Conservation (phyloP, 2,113 vertebrate species). For the Thalassarche chlororhynchos region DNA sequence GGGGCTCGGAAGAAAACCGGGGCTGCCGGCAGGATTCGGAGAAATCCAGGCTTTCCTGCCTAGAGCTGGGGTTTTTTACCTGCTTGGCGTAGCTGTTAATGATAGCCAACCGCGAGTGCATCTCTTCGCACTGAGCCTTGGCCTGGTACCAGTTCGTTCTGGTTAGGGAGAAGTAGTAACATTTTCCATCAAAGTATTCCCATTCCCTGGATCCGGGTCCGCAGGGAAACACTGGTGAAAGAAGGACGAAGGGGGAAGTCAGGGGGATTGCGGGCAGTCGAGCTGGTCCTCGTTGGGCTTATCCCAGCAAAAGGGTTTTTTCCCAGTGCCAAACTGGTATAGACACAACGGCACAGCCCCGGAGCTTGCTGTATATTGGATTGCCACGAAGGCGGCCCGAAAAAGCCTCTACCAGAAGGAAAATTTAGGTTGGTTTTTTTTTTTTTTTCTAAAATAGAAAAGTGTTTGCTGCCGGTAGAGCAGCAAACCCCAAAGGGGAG, state of each 20-base stretch:
- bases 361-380: fast-evolving
- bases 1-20: too few species aligned
- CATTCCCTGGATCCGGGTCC: neutral
- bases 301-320: neutral
- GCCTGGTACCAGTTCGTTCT: neutral
- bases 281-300: neutral
- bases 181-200: constrained; percentile 11
- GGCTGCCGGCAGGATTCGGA: too few species aligned
- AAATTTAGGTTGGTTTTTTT: fast-evolving
- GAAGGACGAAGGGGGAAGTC: fast-evolving
- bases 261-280: fast-evolving
- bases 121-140: neutral
- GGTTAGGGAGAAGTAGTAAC: constrained; percentile 1
- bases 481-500: neutral
- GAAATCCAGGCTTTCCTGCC: neutral
- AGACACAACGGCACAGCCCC: fast-evolving
- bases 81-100: neutral
- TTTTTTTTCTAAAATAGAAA: neutral
- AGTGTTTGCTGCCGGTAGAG: neutral
- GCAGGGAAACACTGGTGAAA: neutral
- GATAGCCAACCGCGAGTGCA: neutral
- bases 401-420: neutral
- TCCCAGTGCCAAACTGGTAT: neutral
- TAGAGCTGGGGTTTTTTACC: neutral
- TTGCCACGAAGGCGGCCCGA: neutral